Base-by-base conservation (phyloP, 2,888 invertebrate genomes). In the Melangyna quadrimaculata region DNA sequence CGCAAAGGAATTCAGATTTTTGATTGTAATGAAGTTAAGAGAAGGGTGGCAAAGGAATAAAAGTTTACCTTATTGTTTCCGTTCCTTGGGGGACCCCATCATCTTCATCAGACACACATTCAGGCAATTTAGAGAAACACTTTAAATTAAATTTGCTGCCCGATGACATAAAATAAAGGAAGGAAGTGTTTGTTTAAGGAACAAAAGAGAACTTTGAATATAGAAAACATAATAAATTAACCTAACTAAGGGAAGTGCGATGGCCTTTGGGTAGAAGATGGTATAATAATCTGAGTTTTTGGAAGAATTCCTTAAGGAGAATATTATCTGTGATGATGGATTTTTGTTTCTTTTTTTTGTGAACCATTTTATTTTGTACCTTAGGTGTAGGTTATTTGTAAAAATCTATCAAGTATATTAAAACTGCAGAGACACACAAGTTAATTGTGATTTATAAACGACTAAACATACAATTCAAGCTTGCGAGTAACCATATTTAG, bases 131-230 rank as follows among this genome's bases (percentile, higher is more conserved):
- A 32, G 10, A 43, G 59, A 19, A 77, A 59, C 37, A 63, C 70
- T 82, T 53, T 67, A 53, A 82, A 82, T 78, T 75, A 72, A 78
- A 61, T 73, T 78, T 27, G 22, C 35, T 37, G 67, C 37, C 59
- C 71, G 72, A 53, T 67, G 55, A 37, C 48, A 61, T 53, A 57
- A 35, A 73, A 45, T 27, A 48, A 35, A 51, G 35, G 35, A 67
- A 17, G 51, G 37, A 77, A 72, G 57, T 77, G 69, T 57, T 45
- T 67, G 55, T 59, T 51, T 51, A 22, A 37, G 35, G 22, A 51
- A 65, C 65, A 65, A 65, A 32, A 65, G 32, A 32, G 7, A 45
- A 65, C 10, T 29, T 65, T 29, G 29, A 32, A 45, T 45, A 29
- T 45, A 29, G 63, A 43, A 65, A 17, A 29, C n/a, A 45, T 65